Base-by-base conservation (phyloP, 2,113 vertebrate genomes). In the Platanista minor region DNA sequence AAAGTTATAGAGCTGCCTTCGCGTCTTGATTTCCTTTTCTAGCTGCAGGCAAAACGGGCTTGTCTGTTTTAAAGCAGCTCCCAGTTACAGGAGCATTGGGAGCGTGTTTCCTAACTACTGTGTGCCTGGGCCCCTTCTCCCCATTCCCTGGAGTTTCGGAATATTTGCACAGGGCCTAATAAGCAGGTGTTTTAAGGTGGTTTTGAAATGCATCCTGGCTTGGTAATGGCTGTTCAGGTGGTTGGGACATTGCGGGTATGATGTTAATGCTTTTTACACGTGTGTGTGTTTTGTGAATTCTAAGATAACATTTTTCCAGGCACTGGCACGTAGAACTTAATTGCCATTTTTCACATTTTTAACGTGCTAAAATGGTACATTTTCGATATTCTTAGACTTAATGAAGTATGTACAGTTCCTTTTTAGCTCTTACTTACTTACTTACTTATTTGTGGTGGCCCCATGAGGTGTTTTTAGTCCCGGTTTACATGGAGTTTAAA, bases 1-100 rank as follows among this genome's bases (percentile, higher is more conserved):
- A 99, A 99, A 99, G 69, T 33, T 77, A 59, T n/a, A 95, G 96
- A 98, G 95, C 80, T 7, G 29, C 59, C n/a, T 39, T 75, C 5
- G 3, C 74, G n/a, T 43, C 87, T 83, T 46, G 25, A n/a, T 39
- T 93, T 71, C 54, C 17, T 36, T 94, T 84, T 41, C 15, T 72
- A 17, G 8, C 57, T 62, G 39, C 11, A 31, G 1, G n/a, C 27
- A 9, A 8, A 12, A 6, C 33, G 2, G 67, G 43, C 25, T 69
- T 83, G 41, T 29, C 1, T 64, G 6, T 57, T 33, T 29, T 72
- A 46, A 43, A 77, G 43, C 49, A 64, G 29, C 49, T 84, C 3
- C 33, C 15, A 67, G 1, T 46, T 33, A 41, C 2, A 23, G 15
- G 31, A 3, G 57, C 46, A 15, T 21, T 59, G 33, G 25, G 54